Base-by-base conservation (phyloP, 2,888 invertebrate genomes). In the Drosophila bunnanda region DNA sequence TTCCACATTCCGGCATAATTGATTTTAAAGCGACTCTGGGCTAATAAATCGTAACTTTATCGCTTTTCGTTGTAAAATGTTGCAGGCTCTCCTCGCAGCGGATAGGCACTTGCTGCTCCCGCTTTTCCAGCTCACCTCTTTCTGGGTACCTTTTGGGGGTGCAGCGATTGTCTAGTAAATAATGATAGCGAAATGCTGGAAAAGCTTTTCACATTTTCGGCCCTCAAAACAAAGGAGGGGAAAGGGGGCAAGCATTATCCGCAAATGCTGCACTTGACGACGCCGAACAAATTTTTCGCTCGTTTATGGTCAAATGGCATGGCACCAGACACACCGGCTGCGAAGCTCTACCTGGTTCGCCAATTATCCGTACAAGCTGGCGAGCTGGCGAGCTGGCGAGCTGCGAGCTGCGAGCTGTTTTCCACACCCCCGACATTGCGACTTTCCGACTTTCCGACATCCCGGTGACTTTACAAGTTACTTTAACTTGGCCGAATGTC, bases 21-120 rank as follows among this genome's bases (percentile, higher is more conserved):
- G 90, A 91, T 91, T 91, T 91, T 91, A 90, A 72, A 90, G 90
- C 90, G 80, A 77, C 79, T 83, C 83, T 88, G 54, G 80, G 86
- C 90, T 90, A 91, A 91, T 91, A 91, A 91, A 91, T 91, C 90
- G 88, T 83, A 89, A 90, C 85, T 91, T 90, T 91, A 91, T 91
- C 90, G 91, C 86, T 81, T 80, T 86, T 82, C 81, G 75, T 76
- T 77, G 77, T 77, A 69, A 66, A 69, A 82, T 85, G 83, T 81
- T 78, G 78, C 77, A 20, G 48, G 28, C 43, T 44, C 36, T 25
- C 25, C 6, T 17, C 15, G 15, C 12, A 13, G 25, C 60, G 61
- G 76, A 76, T 76, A 66, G n/a, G 74, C 68, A 52, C 77, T 71
- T 75, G 57, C 62, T 64, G 64, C 62, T 50, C 25, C 62, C 56